Evolutionary conservation across 2,113 vertebrate genomes (phyloP), one percentile per base, ranked within the genome.

Genomic region (Camelus bactrianus): DNA sequence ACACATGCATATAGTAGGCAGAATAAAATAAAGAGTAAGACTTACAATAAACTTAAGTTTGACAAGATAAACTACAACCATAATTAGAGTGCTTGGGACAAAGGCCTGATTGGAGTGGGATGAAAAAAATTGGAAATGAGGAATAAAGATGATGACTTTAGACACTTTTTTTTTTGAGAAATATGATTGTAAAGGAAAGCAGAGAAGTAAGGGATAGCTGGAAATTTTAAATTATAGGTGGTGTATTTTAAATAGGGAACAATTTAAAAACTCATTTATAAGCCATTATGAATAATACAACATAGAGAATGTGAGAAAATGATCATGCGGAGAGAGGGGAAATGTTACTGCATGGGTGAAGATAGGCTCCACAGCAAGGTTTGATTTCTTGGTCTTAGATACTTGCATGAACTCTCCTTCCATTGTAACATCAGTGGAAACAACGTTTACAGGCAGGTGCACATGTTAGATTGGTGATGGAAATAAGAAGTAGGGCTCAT

Each of bases 211-310:
- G 60, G n/a, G 7, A 22, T 35, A 72, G 5, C 26, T 92, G 52
- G 19, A 73, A 92, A 93, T 30, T 75, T 96, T 69, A 79, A 85
- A 50, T 86, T 89, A 48, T 79, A 48, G 8, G 65, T 15, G 11
- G 8, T 2, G 35, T 82, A 50, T 91, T 94, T 89, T 81, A 62
- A 89, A 82, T n/a, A 73, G 30, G 52, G n/a, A 14, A 3, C 38
- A 82, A 80, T 77, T 84, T 30, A 35, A 89, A 93, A 89, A 67
- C 8, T 50, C 9, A 85, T 24, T 60, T 60, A 16, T 22, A 91
- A 72, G 50, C 50, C 30, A 73, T 24, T 48, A 48, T 77, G 17
- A 92, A 62, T 89, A 79, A 81, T 56, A 56, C 11, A 42, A 28
- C 24, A 50, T 14, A 54, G 35, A 73, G 32, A 89, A 82, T 83